Conservation (phyloP, 2,113 vertebrate genomes). For the Eulemur macaco region DNA sequence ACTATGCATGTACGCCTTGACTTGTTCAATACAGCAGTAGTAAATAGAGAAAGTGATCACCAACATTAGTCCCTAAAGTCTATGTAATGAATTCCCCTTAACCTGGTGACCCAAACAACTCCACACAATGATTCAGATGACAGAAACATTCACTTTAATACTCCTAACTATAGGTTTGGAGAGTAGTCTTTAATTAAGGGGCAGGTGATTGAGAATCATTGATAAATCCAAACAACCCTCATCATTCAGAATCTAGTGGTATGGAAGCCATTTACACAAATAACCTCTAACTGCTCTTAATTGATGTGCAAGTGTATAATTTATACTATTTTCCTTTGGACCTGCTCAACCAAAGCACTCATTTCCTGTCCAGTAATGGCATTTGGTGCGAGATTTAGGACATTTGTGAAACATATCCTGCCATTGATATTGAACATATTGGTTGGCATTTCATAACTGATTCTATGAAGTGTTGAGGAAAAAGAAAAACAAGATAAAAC, state of each 20-base stretch:
- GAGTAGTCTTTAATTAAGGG: conserved; percentile 57
- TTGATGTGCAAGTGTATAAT: conserved; percentile 48
- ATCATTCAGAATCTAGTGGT: neutral
- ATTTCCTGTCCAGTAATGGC: conserved; percentile 53
- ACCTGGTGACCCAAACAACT: conserved; percentile 7
- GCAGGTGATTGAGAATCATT: conserved; percentile 56
- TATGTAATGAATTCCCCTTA: conserved; percentile 33
- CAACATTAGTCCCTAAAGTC: neutral
- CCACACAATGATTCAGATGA: conserved; percentile 13
- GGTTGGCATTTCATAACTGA: neutral
- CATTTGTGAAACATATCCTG: neutral
- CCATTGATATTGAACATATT: neutral
- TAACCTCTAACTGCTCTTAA: conserved; percentile 47
- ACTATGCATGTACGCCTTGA: neutral
- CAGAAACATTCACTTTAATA: conserved; percentile 35
- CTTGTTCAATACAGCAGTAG: neutral
- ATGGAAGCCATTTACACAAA: conserved; percentile 70
- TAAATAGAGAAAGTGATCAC: conserved; percentile 36
- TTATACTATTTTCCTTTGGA: conserved; percentile 61
- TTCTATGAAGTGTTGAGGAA: neutral
- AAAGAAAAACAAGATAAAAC: neutral
- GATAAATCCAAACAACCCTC: conserved; percentile 52
- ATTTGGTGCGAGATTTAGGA: conserved; percentile 3
- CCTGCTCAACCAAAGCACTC: conserved; percentile 51
- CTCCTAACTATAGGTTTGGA: conserved; percentile 46